A percentile compares a stretch with the other conserved stretches of the same genome.
These are phyloP conservation scores for Tachina lurida DNA, from an alignment of 2,888 invertebrate species.

Conservation along the genomic window DNA sequence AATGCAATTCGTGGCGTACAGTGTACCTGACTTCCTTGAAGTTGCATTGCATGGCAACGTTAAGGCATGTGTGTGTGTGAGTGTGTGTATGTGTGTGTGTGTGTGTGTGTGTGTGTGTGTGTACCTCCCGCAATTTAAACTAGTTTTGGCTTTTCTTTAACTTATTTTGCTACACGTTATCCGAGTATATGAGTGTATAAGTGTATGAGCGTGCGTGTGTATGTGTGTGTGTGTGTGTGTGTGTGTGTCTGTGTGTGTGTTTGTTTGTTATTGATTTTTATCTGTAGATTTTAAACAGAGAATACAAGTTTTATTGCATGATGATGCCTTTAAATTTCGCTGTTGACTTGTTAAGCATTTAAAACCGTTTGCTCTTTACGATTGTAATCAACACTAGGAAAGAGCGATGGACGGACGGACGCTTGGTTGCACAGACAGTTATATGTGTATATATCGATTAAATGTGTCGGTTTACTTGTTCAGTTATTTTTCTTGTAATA, in stretches of 20 bases:
- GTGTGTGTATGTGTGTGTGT: not conserved
- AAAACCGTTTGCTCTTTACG: conserved; percentile 67
- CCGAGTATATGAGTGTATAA: not conserved
- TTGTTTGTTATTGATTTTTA: conserved; percentile 65
- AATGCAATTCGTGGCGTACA: conserved; percentile 42
- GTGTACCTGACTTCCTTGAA: conserved; percentile 55
- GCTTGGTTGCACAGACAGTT: not conserved
- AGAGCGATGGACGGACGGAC: not conserved
- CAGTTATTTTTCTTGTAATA: conserved; percentile 7
- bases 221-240: not conserved
- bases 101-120: not conserved
- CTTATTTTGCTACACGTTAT: no score
- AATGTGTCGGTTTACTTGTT: conserved; percentile 24
- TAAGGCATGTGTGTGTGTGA: no score
- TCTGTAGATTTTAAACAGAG: conserved; percentile 64
- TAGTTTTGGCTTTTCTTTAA: conserved; percentile 52
- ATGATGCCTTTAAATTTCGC: conserved; percentile 64
- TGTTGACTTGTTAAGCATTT: conserved; percentile 68
- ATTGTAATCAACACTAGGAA: conserved; percentile 65
- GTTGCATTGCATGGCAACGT: not conserved
- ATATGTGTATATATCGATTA: not conserved
- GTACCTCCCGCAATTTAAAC: conserved; percentile 71
- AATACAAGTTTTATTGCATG: conserved; percentile 68
- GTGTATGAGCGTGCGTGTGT: not conserved
- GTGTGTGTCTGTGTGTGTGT: conserved; percentile 4